phyloP scores from a whole-genome alignment of 2,113 vertebrate species.

The Amblyornis subalaris region DNA sequence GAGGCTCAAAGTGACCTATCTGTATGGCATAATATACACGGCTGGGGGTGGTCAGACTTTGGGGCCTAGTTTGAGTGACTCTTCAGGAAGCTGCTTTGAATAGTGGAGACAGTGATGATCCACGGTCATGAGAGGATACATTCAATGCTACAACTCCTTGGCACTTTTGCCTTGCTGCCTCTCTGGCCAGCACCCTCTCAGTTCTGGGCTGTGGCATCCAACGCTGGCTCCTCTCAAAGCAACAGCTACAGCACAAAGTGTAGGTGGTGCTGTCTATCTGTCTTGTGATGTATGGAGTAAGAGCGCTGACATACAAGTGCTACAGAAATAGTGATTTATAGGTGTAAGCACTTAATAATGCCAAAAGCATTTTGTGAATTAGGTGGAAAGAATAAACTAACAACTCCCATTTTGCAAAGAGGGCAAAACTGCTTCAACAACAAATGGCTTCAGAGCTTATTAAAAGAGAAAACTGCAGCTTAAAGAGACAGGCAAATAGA shows the following conservation, averaged over 20 bases:
- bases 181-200: not conserved
- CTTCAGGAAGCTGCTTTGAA: not conserved
- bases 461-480: conserved; percentile 16
- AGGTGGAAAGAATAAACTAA: not conserved
- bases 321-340: not conserved
- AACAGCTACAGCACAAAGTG: not conserved
- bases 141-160: not conserved
- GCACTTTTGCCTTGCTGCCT: not conserved
- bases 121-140: rapidly evolving
- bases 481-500: not conserved
- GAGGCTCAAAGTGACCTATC: not conserved
- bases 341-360: not conserved
- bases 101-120: not conserved
- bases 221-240: not conserved
- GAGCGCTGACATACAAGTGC: not conserved
- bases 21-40: rapidly evolving
- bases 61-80: not conserved
- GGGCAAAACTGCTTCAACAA: not conserved
- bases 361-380: not conserved
- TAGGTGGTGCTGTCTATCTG: not conserved
- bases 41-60: not conserved
- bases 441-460: conserved; percentile 12
- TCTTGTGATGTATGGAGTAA: not conserved
- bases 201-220: not conserved
- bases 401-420: conserved; percentile 7